Percentiles rank a stretch among this genome's conserved stretches.
phyloP scores from a whole-genome alignment of 2,113 vertebrate species.

The Gallinago paraguaiae region DNA sequence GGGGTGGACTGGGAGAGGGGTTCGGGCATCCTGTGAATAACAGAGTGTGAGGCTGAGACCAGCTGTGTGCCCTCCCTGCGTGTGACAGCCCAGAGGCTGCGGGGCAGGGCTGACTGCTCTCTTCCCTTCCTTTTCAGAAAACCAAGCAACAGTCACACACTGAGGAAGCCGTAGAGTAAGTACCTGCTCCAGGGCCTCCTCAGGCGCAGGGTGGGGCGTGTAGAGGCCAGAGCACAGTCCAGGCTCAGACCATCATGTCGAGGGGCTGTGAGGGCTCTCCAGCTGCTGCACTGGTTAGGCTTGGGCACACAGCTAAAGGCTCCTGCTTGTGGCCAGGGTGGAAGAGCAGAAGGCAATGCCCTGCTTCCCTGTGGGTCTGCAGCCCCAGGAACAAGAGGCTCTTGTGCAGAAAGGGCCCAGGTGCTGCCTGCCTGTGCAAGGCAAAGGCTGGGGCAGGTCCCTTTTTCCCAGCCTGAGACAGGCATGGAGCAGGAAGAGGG shows the following conservation, averaged over 20 bases:
- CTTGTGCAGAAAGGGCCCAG: not conserved
- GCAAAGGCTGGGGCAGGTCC: not conserved
- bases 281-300: not conserved
- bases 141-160: constrained; percentile 69
- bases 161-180: constrained; percentile 69
- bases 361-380: not conserved
- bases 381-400: not conserved
- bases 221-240: not conserved
- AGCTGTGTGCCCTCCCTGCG: not conserved
- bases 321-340: not conserved
- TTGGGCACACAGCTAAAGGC: fast-evolving
- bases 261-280: not conserved
- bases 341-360: not conserved
- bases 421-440: fast-evolving
- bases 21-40: not conserved
- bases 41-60: fast-evolving
- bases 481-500: not conserved
- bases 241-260: fast-evolving
- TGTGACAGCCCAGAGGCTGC: fast-evolving
- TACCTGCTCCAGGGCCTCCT: not conserved
- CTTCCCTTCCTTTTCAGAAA: constrained; percentile 66
- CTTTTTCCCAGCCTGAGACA: not conserved
- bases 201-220: fast-evolving
- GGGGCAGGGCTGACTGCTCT: not conserved
- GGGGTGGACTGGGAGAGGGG: not conserved